phyloP scores from a whole-genome alignment of 2,888 invertebrate genomes.

The Ashinkailepas kermadecensis region DNA sequence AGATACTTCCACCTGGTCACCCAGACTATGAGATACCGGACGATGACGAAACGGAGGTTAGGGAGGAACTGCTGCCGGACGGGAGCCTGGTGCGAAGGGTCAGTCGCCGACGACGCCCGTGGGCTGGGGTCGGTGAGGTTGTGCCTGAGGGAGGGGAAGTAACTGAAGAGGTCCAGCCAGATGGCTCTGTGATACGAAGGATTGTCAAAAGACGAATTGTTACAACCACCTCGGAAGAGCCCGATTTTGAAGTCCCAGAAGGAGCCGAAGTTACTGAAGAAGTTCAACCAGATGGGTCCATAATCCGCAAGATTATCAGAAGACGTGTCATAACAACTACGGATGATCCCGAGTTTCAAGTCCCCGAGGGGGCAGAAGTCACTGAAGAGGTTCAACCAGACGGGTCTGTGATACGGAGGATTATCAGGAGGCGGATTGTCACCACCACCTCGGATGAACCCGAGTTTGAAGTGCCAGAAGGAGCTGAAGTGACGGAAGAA shows the following conservation, averaged over 20 bases:
- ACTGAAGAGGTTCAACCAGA: not conserved
- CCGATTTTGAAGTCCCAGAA: not conserved
- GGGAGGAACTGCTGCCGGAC: not conserved
- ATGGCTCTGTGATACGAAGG: not conserved
- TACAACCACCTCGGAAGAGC: not conserved
- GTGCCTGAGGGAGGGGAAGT: not conserved
- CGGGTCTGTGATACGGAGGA: not conserved
- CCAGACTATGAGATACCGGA: conserved; percentile 1
- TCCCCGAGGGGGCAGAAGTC: not conserved
- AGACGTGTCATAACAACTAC: not conserved
- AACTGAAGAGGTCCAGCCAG: not conserved
- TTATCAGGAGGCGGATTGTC: not conserved
- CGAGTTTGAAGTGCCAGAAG: not conserved
- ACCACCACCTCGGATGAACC: not conserved
- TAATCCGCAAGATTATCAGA: not conserved
- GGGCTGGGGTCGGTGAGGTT: not conserved
- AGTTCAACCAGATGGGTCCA: not conserved
- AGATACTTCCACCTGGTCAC: not conserved
- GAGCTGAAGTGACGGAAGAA: not conserved
- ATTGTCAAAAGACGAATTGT: not conserved
- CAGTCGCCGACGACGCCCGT: not conserved
- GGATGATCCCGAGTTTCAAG: not conserved
- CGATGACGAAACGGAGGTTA: not conserved
- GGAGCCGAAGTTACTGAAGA: not conserved
- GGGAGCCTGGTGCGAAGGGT: conserved; percentile 3